Base-by-base conservation (phyloP, 2,113 vertebrate genomes). In the Lepisosteus oculatus region DNA sequence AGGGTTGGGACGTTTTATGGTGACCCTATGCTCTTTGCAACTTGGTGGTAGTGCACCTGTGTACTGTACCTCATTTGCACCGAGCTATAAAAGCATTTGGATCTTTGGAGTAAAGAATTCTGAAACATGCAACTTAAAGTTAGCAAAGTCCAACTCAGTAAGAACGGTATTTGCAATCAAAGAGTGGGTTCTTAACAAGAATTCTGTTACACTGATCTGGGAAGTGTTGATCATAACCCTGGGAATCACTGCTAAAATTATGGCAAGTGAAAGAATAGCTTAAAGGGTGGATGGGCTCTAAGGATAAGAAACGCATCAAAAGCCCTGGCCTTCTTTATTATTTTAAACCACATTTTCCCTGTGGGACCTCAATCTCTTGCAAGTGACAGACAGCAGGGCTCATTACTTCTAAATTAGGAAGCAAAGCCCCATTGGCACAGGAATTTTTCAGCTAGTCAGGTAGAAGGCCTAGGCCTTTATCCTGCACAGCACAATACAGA, bases 291-390 rank as follows among this genome's bases (percentile, higher is more conserved):
- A 90, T 91, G 90, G 92, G 88, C 89, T 92, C 89, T 92, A 92
- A 94, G 93, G 92, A 92, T 94, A 92, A 91, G 89, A 90, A 89
- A 90, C 92, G 92, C 91, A 94, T 93, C 93, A 92, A 91, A 89
- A 89, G 83, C 88, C 80, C 88, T 88, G 88, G 89, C 84, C 89
- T 89, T 89, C 89, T 92, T 29, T 92, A 93, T 93, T 94, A 94
- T 92, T 92, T 89, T 85, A 85, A 88, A 87, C 87, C 88, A 92
- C 87, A 86, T 86, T 87, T 89, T 88, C 91, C 92, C 90, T 92
- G 89, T 90, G 91, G 91, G 92, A 91, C 89, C 90, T 86, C 88
- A 85, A 82, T 86, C 90, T 89, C 92, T 91, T 85, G 86, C 85
- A 89, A 90, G 88, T 90, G 87, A 88, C 93, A 93, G 90, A 87